Evolutionary conservation across 2,797 vertebrate genomes (phyloP).

Genomic region (Takifugu rubripes): DNA sequence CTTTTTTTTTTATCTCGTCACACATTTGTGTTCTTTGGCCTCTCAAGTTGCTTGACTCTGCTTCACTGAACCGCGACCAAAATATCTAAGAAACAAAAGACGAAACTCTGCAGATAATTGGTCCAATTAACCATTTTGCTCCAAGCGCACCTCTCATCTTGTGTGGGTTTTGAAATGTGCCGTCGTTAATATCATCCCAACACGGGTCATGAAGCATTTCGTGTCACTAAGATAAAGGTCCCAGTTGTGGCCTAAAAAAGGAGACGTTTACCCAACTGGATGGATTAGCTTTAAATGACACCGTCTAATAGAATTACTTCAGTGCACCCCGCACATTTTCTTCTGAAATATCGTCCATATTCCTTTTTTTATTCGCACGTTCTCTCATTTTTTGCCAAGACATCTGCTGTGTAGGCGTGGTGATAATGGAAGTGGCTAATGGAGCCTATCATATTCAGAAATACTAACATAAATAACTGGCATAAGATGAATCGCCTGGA

Average conservation of each 20-base stretch:
- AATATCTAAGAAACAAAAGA: constrained; percentile 49
- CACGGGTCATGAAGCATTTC: constrained; percentile 61
- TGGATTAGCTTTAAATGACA: constrained; percentile 40
- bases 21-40: constrained; percentile 30
- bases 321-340: constrained; percentile 22
- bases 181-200: constrained; percentile 55
- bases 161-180: constrained; percentile 36
- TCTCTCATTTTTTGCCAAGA: constrained; percentile 1
- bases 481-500: background rate
- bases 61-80: constrained; percentile 44
- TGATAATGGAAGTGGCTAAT: background rate
- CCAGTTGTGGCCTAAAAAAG: constrained; percentile 15
- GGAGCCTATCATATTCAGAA: constrained; percentile 2
- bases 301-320: constrained; percentile 29
- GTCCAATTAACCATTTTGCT: constrained; percentile 64
- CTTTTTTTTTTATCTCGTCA: constrained; percentile 48
- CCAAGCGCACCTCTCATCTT: constrained; percentile 33
- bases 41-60: constrained; percentile 29
- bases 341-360: background rate
- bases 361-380: background rate
- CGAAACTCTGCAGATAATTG: constrained; percentile 61
- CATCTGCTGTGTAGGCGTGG: background rate
- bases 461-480: background rate
- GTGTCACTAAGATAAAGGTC: constrained; percentile 52
- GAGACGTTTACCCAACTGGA: constrained; percentile 25